phyloP scores from a whole-genome alignment of 2,797 vertebrate species.

The Hemitrygon akajei region DNA sequence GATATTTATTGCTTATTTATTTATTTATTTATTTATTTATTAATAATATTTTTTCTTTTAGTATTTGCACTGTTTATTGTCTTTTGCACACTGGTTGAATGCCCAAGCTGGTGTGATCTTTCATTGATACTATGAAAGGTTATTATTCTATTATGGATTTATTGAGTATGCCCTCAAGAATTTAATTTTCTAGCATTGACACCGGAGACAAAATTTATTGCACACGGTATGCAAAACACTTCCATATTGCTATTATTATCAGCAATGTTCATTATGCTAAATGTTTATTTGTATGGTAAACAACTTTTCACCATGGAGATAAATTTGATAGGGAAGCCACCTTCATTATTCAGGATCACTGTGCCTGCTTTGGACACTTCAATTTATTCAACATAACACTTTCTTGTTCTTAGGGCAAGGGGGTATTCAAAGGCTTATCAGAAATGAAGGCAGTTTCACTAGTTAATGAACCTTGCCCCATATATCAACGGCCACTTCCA shows the following conservation, averaged over 20 bases:
- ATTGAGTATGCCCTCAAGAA: neutral
- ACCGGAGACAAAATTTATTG: neutral
- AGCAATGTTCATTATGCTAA: neutral
- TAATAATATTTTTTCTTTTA: no score
- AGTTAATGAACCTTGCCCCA: conserved; percentile 12
- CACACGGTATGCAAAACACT: neutral
- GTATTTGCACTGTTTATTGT: no score
- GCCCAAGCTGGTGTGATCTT: no score
- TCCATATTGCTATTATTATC: neutral
- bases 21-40: no score
- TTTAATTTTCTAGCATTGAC: neutral
- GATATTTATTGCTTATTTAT: no score
- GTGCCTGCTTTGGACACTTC: neutral
- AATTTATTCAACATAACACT: conserved; percentile 27
- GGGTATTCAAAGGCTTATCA: neutral
- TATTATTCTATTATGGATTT: no score
- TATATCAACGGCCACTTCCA: neutral
- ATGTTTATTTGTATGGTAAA: neutral
- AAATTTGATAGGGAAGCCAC: neutral
- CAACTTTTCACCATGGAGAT: neutral
- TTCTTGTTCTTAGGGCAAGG: neutral
- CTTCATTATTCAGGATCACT: conserved; percentile 10
- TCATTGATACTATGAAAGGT: no score
- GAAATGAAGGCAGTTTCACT: conserved; percentile 27
- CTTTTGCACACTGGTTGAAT: no score